Conservation (phyloP, 2,888 invertebrate species). For the Agrochola litura region DNA sequence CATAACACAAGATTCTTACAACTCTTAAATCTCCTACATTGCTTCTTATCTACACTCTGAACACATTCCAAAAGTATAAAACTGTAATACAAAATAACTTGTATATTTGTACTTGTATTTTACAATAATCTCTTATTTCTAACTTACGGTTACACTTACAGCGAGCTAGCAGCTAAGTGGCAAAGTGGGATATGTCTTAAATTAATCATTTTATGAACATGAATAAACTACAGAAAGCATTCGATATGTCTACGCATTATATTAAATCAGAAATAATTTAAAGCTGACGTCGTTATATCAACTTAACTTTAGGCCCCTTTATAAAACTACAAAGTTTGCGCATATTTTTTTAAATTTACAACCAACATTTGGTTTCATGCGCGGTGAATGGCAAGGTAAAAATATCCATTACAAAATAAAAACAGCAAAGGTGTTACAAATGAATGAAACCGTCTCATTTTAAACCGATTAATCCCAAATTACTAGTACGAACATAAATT, state of each 20-base stretch:
- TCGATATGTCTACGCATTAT: constrained; percentile 76
- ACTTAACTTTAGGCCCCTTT: constrained; percentile 68
- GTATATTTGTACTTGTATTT: constrained; percentile 73
- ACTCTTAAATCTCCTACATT: constrained; percentile 38
- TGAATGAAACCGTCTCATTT: constrained; percentile 76
- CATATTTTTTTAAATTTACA: constrained; percentile 35
- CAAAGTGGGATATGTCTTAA: constrained; percentile 87
- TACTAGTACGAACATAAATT: constrained; percentile 77
- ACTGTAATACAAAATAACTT: constrained; percentile 68
- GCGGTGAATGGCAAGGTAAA: constrained; percentile 64
- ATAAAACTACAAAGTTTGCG: constrained; percentile 60
- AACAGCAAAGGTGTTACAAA: constrained; percentile 78
- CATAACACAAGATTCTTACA: constrained; percentile 33
- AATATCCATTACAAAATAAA: constrained; percentile 71
- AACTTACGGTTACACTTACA: constrained; percentile 63
- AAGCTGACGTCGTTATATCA: constrained; percentile 78
- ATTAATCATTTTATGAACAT: constrained; percentile 74
- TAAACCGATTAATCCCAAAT: constrained; percentile 81
- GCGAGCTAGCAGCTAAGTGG: constrained; percentile 78
- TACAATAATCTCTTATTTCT: constrained; percentile 67
- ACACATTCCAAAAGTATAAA: constrained; percentile 64
- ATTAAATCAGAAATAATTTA: constrained; percentile 79
- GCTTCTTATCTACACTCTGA: constrained; percentile 68
- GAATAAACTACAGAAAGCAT: constrained; percentile 64
- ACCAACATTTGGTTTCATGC: constrained; percentile 44